Percentiles rank a stretch among this genome's conserved stretches.
phyloP scores from a whole-genome alignment of 1,140 invertebrate genomes.

The Diachasmimorpha longicaudata region DNA sequence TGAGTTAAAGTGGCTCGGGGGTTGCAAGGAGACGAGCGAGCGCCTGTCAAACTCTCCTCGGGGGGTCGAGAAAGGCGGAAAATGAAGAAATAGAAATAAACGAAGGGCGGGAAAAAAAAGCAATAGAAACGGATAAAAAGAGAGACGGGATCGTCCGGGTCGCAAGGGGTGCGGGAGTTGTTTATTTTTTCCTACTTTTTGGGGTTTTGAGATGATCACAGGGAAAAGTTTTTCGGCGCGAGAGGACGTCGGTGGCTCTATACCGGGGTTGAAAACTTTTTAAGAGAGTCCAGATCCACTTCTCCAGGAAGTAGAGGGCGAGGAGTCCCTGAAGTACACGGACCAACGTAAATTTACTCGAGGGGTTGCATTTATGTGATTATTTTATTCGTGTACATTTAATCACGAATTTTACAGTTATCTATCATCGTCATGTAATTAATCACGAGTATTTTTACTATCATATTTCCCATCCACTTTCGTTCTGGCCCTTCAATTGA shows the following conservation, averaged over 20 bases:
- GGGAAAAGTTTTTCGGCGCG: neutral
- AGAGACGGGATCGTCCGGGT: neutral
- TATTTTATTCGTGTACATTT: neutral
- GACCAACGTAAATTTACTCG: neutral
- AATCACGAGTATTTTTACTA: no score
- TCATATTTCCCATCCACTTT: neutral
- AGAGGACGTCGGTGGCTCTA: neutral
- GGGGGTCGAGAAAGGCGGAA: neutral
- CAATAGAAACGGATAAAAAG: neutral
- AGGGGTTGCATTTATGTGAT: neutral
- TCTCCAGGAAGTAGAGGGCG: neutral
- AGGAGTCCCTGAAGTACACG: neutral
- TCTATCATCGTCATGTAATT: neutral
- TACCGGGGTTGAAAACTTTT: constrained; percentile 32
- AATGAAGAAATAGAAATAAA: neutral
- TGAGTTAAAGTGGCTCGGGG: constrained; percentile 48
- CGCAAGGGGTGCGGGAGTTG: neutral
- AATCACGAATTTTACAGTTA: neutral
- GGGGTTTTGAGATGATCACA: neutral
- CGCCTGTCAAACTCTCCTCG: constrained; percentile 19
- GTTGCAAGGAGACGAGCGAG: constrained; percentile 20
- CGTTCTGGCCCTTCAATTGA: neutral
- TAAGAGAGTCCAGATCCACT: constrained; percentile 15
- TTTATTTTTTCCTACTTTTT: neutral
- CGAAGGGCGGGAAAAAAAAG: constrained; percentile 23